These are phyloP conservation scores for Sandelia bainsii DNA, from an alignment of 2,797 vertebrate species.

Conservation along the genomic window DNA sequence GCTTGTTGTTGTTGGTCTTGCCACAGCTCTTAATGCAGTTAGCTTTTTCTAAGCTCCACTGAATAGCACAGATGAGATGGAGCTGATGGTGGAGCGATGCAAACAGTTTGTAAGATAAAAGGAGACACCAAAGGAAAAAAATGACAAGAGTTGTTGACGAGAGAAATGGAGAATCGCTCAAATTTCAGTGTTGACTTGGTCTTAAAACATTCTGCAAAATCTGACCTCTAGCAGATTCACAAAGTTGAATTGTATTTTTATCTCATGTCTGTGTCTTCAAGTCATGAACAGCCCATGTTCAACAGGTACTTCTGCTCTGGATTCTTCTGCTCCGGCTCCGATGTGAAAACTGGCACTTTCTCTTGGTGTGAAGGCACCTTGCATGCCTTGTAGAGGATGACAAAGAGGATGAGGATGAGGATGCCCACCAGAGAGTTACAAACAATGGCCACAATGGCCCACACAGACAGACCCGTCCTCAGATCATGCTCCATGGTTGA, in stretches of 20 bases:
- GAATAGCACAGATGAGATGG: constrained; percentile 18
- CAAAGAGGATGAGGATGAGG: constrained; percentile 84
- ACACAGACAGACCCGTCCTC: constrained; percentile 78
- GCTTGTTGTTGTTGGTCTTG: constrained; percentile 68
- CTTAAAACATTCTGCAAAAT: background rate
- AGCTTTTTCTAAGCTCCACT: constrained; percentile 45
- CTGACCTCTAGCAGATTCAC: background rate
- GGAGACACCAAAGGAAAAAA: constrained; percentile 1
- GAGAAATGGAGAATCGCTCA: background rate
- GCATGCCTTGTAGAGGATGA: constrained; percentile 87
- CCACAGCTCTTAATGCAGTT: constrained; percentile 65
- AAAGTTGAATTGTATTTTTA: background rate
- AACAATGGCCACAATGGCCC: constrained; percentile 82
- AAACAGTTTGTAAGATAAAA: constrained; percentile 25
- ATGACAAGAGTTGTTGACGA: background rate
- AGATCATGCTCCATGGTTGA: constrained; percentile 79
- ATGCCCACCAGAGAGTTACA: constrained; percentile 83
- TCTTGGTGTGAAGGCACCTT: constrained; percentile 82
- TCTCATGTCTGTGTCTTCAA: background rate
- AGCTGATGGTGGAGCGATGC: constrained; percentile 12
- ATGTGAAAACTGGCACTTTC: constrained; percentile 58
- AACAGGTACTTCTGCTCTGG: constrained; percentile 77
- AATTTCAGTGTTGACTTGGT: background rate
- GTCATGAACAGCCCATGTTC: constrained; percentile 57
- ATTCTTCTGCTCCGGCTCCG: constrained; percentile 36